Conservation (phyloP, 2,888 invertebrate species). For the Aromia moschata region DNA sequence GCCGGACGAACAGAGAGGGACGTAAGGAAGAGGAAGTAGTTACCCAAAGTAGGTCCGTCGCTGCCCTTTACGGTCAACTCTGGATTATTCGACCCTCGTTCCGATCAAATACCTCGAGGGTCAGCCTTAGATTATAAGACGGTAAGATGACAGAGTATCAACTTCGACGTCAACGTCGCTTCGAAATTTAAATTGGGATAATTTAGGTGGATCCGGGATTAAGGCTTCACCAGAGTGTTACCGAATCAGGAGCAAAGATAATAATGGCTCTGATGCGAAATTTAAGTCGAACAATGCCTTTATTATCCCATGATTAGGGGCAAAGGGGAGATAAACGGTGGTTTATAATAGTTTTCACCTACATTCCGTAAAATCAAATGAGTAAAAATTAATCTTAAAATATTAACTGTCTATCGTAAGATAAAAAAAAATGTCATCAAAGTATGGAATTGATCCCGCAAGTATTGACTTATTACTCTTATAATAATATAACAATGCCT, state of each 20-base stretch:
- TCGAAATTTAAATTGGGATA: constrained; percentile 17
- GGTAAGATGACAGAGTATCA: constrained; percentile 34
- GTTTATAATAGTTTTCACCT: too few species aligned
- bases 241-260: not conserved
- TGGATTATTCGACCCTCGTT: constrained; percentile 38
- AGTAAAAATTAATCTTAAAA: too few species aligned
- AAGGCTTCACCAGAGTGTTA: not conserved
- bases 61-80: constrained; percentile 41
- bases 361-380: too few species aligned
- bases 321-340: too few species aligned
- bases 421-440: too few species aligned
- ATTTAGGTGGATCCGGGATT: constrained; percentile 2
- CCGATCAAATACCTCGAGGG: constrained; percentile 45
- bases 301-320: too few species aligned
- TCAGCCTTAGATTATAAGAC: constrained; percentile 43
- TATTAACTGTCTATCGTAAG: too few species aligned
- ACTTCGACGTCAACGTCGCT: constrained; percentile 9
- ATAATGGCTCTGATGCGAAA: not conserved
- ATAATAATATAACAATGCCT: too few species aligned
- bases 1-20: constrained; percentile 36
- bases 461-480: too few species aligned
- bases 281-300: not conserved
- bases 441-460: too few species aligned
- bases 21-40: constrained; percentile 40
- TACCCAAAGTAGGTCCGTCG: constrained; percentile 37